phyloP scores from a whole-genome alignment of 2,113 vertebrate genomes.

The Raja brachyura region DNA sequence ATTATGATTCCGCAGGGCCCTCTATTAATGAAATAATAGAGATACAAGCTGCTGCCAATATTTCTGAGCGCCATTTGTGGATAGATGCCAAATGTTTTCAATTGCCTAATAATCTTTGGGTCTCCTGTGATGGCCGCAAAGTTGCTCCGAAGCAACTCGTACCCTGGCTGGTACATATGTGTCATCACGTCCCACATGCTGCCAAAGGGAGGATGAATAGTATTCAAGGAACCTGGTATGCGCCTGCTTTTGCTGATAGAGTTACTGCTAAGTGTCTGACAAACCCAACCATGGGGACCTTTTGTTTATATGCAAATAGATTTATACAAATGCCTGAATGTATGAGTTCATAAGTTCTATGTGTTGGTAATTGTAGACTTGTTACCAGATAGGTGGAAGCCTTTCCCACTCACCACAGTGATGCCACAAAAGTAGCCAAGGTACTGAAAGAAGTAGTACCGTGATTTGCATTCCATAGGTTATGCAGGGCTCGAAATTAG shows the following conservation, averaged over 20 bases:
- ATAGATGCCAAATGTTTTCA: neutral
- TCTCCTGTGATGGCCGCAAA: neutral
- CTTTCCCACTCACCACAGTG: no score
- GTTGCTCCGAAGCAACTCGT: neutral
- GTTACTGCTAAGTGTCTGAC: neutral
- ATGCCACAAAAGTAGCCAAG: no score
- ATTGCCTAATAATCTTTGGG: neutral
- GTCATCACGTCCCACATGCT: no score
- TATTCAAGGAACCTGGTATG: neutral
- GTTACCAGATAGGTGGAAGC: neutral
- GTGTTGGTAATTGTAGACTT: neutral
- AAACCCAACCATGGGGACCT: neutral
- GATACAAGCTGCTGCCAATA: neutral
- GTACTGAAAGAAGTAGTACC: no score
- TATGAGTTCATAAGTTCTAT: neutral
- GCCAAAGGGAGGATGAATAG: neutral
- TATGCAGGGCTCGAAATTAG: no score
- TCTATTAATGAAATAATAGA: no score
- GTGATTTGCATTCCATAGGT: no score
- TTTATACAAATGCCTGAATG: neutral
- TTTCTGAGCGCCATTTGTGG: neutral
- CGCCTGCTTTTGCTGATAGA: neutral
- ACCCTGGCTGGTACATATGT: neutral
- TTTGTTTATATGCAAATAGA: slow-evolving; percentile 11
- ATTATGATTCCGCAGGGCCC: neutral